Evolutionary conservation across 2,888 invertebrate genomes (phyloP), one percentile per base, ranked within the genome.

Genomic region (Siphlonurus alternatus): DNA sequence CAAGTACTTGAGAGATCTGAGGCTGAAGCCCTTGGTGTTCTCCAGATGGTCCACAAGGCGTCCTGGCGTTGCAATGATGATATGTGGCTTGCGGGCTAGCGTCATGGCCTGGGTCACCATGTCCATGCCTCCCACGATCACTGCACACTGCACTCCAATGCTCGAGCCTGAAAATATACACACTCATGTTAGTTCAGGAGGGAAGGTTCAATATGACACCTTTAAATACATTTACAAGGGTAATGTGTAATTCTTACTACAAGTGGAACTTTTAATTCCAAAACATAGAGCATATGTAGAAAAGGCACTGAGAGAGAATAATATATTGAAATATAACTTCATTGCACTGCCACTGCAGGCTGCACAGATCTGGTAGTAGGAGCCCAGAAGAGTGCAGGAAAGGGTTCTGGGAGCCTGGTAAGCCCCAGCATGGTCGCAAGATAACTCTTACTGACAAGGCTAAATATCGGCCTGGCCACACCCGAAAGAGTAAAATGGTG

Each of bases 111-210:
- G 99, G 0, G 93, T 87, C 72, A 93, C 89, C 94, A 97, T 97
- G 73, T 99, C 98, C 85, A 98, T 94, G 0, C 99, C 99, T 61
- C 99, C 99, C 2, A 99, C 98, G 71, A 99, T 88, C 0, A 98
- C 97, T 63, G 88, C 93, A 77, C 91, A 92, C 80, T 94, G 93
- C 0, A 99, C 89, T 53, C 97, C 97, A 73, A 99, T 93, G 66
- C 85, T 83, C 18, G 90, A 82, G 64, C 92, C 91, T 89, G 70
- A 60, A 70, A 69, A n/a, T n/a, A n/a, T n/a, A n/a, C n/a, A n/a
- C n/a, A n/a, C n/a, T 38, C 59, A 61, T 25, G 22, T 2, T 25
- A 51, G 19, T 20, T 7, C 15, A 56, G 7, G 20, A 15, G 22
- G 7, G 15, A 22, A 7, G 18, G 1, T 23, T 23, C 7, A 23